A percentile compares a stretch with the other conserved stretches of the same genome.
Conservation (phyloP, 2,797 vertebrate genomes). For the Cossypha heuglini region DNA sequence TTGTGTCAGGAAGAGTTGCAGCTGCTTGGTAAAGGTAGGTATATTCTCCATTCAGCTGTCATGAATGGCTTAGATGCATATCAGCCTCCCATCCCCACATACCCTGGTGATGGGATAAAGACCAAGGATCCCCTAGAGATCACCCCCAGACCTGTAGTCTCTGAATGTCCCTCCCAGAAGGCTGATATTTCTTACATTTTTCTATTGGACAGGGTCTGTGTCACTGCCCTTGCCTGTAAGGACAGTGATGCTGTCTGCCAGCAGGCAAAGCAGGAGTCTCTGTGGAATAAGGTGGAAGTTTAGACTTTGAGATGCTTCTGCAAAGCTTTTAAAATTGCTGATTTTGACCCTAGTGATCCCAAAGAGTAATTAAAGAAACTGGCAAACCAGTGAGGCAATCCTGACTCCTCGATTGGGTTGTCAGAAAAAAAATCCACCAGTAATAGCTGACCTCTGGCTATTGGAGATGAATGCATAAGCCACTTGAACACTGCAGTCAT, state of each 20-base stretch:
- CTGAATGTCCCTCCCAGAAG: neutral
- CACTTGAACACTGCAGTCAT: slow-evolving; percentile 32
- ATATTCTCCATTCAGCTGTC: neutral
- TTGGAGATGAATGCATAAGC: slow-evolving; percentile 15
- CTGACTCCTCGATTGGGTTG: neutral
- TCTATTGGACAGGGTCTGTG: neutral
- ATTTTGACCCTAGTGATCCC: slow-evolving; percentile 28
- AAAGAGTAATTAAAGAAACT: slow-evolving; percentile 36
- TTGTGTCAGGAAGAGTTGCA: neutral
- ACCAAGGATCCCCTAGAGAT: neutral
- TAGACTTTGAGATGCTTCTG: neutral
- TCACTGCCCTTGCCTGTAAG: neutral
- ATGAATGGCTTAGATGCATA: neutral
- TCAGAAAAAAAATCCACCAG: neutral
- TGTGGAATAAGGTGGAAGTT: neutral
- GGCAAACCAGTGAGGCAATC: neutral
- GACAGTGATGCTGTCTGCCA: neutral
- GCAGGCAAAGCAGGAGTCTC: neutral
- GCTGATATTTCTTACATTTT: neutral
- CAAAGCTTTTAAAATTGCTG: slow-evolving; percentile 9
- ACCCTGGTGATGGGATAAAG: neutral
- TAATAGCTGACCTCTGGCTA: slow-evolving; percentile 29
- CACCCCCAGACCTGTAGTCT: neutral
- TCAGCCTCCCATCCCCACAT: neutral
- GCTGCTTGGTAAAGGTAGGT: neutral